phyloP scores from a whole-genome alignment of 1,140 invertebrate genomes.

The Drosophila athabasca region DNA sequence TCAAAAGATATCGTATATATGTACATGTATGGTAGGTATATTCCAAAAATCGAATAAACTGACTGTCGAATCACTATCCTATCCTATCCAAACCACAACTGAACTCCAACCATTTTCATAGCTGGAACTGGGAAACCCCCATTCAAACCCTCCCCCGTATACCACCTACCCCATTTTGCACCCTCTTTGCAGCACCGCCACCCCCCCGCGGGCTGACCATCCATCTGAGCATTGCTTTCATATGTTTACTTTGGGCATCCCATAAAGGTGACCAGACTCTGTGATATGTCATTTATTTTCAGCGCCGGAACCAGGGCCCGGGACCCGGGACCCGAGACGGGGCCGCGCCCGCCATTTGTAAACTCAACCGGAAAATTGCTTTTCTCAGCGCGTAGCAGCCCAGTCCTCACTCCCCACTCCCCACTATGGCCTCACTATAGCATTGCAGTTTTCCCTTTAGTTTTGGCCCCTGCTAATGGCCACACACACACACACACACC shows the following conservation, averaged over 20 bases:
- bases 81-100: too few relatives aligned
- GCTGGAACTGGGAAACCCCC: too few relatives aligned
- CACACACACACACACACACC: constrained; percentile 3
- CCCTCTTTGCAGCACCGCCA: background rate
- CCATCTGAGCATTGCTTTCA: constrained; percentile 24
- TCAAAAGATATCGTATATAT: too few relatives aligned
- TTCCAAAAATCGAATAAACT: too few relatives aligned
- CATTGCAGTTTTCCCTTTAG: constrained; percentile 28
- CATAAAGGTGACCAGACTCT: constrained; percentile 73
- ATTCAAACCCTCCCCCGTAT: background rate
- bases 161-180: constrained; percentile 14
- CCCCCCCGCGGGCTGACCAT: constrained; percentile 3
- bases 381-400: constrained; percentile 64
- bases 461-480: constrained; percentile 41
- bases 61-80: too few relatives aligned
- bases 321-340: too few relatives aligned
- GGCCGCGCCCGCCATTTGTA: constrained; percentile 59
- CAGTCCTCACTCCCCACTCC: background rate
- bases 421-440: background rate
- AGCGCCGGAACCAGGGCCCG: constrained; percentile 26
- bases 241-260: constrained; percentile 65
- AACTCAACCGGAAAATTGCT: constrained; percentile 80
- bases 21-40: too few relatives aligned
- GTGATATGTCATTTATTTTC: constrained; percentile 78
- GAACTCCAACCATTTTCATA: too few relatives aligned